Conservation (phyloP, 2,888 invertebrate genomes). For the Allacma fusca region DNA sequence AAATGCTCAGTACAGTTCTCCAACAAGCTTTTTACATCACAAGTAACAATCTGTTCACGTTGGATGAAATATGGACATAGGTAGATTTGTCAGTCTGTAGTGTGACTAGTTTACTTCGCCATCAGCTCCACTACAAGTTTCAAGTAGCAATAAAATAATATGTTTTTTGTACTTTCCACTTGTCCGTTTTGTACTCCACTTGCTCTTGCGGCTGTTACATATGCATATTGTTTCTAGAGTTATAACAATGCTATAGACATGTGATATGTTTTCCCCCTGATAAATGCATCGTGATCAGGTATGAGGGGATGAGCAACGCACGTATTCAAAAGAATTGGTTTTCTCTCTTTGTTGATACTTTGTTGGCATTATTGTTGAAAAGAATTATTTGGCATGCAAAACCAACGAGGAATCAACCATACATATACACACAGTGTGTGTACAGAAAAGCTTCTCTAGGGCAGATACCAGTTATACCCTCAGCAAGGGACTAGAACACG, state of each 20-base stretch:
- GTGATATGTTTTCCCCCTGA: not conserved
- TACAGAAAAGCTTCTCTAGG: conserved; percentile 28
- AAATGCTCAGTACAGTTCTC: conserved; percentile 38
- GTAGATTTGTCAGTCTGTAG: conserved; percentile 32
- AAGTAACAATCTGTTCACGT: conserved; percentile 22
- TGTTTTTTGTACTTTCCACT: conserved; percentile 18
- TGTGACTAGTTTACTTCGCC: conserved; percentile 39
- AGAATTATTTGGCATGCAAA: conserved; percentile 13
- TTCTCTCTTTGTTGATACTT: conserved; percentile 3
- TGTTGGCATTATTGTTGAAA: not conserved
- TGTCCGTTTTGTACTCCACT: conserved; percentile 5
- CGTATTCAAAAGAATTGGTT: conserved; percentile 22
- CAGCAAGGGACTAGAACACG: conserved; percentile 33
- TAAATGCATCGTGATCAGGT: conserved; percentile 11
- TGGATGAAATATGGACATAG: conserved; percentile 35
- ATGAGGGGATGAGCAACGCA: conserved; percentile 12
- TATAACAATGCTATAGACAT: no score
- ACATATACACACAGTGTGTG: not conserved
- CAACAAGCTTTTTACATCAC: conserved; percentile 33
- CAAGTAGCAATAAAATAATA: conserved; percentile 43
- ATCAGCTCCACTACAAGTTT: conserved; percentile 25
- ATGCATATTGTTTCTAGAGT: no score
- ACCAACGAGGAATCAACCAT: not conserved
- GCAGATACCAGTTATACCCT: conserved; percentile 32
- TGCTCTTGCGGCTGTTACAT: not conserved